These are phyloP conservation scores for Paralichthys olivaceus DNA, from an alignment of 2,113 vertebrate genomes.

Conservation along the genomic window DNA sequence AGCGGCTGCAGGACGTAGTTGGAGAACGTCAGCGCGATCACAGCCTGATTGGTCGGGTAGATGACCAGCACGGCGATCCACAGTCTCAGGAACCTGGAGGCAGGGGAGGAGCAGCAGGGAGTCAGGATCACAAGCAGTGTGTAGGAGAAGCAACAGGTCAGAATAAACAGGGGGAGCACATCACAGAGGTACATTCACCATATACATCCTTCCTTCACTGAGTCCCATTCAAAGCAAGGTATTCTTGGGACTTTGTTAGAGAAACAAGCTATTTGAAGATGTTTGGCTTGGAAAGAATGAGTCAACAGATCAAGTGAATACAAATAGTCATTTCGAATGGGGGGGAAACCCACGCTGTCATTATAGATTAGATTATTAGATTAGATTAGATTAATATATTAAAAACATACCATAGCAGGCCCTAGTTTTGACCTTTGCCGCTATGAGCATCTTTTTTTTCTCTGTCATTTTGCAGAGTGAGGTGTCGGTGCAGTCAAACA, in stretches of 20 bases:
- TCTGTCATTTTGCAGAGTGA: neutral
- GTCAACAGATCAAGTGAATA: too few species aligned
- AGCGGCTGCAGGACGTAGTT: slow-evolving; percentile 94
- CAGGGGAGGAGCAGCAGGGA: slow-evolving; percentile 16
- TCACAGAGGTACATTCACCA: slow-evolving; percentile 3
- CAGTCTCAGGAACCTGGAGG: slow-evolving; percentile 87
- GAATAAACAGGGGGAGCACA: slow-evolving; percentile 1
- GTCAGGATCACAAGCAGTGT: neutral
- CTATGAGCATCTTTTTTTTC: neutral
- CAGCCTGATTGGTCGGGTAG: slow-evolving; percentile 94
- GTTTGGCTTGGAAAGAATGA: too few species aligned
- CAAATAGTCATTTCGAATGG: too few species aligned
- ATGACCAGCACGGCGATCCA: slow-evolving; percentile 95
- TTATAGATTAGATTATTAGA: too few species aligned
- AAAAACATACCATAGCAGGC: too few species aligned
- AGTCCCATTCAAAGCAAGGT: slow-evolving; percentile 12
- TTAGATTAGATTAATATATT: too few species aligned
- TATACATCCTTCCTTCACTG: slow-evolving; percentile 31
- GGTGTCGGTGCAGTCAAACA: neutral
- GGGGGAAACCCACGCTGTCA: too few species aligned
- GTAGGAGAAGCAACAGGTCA: neutral
- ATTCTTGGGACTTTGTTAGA: too few species aligned
- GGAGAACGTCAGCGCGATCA: slow-evolving; percentile 93
- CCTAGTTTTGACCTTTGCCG: too few species aligned
- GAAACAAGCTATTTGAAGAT: too few species aligned